phyloP scores from a whole-genome alignment of 2,888 invertebrate genomes.

The Heliconius hortense region DNA sequence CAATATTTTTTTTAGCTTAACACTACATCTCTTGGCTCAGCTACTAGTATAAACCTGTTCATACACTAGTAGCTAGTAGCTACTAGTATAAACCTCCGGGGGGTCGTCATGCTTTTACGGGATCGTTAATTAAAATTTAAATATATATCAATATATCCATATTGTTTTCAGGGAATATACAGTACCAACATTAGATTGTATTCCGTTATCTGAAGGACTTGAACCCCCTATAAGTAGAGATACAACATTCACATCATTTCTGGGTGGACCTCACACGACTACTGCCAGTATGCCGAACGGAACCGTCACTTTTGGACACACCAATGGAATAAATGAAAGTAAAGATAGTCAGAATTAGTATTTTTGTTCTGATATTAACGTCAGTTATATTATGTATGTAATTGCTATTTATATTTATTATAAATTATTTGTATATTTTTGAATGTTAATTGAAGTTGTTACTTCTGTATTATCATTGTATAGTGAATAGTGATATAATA shows the following conservation, averaged over 20 bases:
- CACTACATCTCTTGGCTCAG: too few species aligned
- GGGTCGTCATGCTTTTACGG: too few species aligned
- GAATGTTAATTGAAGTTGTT: background rate
- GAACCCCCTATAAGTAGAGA: slow-evolving; percentile 79
- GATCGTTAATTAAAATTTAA: background rate
- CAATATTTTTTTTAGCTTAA: too few species aligned
- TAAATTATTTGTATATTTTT: background rate
- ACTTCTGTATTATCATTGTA: background rate
- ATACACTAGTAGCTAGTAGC: too few species aligned
- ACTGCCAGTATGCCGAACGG: slow-evolving; percentile 59
- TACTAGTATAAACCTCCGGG: too few species aligned
- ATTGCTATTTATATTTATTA: background rate
- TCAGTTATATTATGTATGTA: slow-evolving; percentile 4
- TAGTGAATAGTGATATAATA: background rate
- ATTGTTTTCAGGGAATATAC: slow-evolving; percentile 69
- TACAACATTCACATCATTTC: slow-evolving; percentile 78
- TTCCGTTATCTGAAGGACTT: slow-evolving; percentile 71
- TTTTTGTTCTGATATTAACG: background rate
- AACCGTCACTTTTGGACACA: slow-evolving; percentile 50
- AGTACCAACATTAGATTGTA: slow-evolving; percentile 76
- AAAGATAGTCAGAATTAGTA: slow-evolving; percentile 36
- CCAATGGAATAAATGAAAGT: slow-evolving; percentile 46
- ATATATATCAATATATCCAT: too few species aligned
- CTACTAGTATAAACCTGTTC: too few species aligned
- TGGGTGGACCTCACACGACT: slow-evolving; percentile 67